These are phyloP conservation scores for Spialia ferax DNA, from an alignment of 2,888 invertebrate genomes.

Conservation along the genomic window DNA sequence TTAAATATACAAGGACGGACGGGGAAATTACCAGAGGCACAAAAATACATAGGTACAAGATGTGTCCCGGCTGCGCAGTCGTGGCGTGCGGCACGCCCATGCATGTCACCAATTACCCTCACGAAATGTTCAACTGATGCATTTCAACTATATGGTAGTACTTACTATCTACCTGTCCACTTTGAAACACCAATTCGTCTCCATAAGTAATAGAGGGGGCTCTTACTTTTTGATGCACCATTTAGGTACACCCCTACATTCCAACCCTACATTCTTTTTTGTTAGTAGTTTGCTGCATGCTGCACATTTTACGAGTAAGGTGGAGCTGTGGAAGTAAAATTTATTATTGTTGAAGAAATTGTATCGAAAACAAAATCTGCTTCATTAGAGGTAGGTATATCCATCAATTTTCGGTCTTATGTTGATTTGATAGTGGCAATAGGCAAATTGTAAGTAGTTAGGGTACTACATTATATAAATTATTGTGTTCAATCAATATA, in stretches of 20 bases:
- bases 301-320: constrained; percentile 40
- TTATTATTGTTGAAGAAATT: too few species aligned
- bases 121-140: constrained; percentile 74
- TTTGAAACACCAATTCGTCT: constrained; percentile 69
- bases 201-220: constrained; percentile 77
- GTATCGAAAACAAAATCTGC: too few species aligned
- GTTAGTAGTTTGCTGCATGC: constrained; percentile 55
- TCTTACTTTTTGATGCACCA: constrained; percentile 62
- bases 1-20: constrained; percentile 83
- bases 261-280: constrained; percentile 71
- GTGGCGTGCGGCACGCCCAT: constrained; percentile 52
- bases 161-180: constrained; percentile 66
- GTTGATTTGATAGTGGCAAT: too few species aligned
- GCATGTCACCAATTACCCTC: constrained; percentile 51
- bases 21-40: constrained; percentile 70
- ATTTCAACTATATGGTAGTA: too few species aligned
- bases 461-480: too few species aligned
- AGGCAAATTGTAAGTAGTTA: too few species aligned
- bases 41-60: constrained; percentile 54
- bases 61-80: constrained; percentile 45
- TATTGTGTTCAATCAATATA: too few species aligned
- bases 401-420: too few species aligned
- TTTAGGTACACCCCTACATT: too few species aligned
- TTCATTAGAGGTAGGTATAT: too few species aligned
- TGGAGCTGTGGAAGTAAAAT: too few species aligned